Evolutionary conservation across 2,888 invertebrate species (phyloP).

Genomic region (Lithophane ornitopus): DNA sequence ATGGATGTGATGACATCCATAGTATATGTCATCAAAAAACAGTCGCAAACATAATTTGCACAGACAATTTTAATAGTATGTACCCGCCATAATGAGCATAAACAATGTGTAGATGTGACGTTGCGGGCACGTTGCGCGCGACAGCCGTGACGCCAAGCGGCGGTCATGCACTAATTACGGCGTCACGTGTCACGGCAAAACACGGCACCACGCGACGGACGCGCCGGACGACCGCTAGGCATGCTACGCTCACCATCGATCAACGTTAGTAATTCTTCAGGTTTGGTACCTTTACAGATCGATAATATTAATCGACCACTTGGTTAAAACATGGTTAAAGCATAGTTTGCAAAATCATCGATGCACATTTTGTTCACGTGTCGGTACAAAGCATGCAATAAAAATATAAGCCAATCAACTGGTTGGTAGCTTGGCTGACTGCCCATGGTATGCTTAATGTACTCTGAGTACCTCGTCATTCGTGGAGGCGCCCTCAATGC

Average conservation of each 20-base stretch:
- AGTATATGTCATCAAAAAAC: conserved; percentile 23
- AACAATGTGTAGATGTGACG: conserved; percentile 63
- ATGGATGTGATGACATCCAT: no score
- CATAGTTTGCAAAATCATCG: not conserved
- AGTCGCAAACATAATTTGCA: conserved; percentile 13
- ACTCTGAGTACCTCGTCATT: not conserved
- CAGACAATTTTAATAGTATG: conserved; percentile 47
- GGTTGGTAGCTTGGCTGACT: not conserved
- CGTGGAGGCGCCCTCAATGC: not conserved
- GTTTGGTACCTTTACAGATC: not conserved
- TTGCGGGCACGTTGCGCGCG: conserved; percentile 62
- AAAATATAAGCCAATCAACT: not conserved
- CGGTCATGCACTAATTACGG: conserved; percentile 88
- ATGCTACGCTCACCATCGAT: conserved; percentile 54
- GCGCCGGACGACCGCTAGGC: conserved; percentile 53
- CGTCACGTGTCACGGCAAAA: conserved; percentile 87
- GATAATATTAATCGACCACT: not conserved
- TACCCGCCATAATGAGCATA: conserved; percentile 56
- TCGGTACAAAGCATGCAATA: not conserved
- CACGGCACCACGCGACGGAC: conserved; percentile 71
- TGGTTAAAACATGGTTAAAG: not conserved
- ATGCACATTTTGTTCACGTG: not conserved
- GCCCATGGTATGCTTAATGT: not conserved
- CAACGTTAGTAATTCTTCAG: conserved; percentile 19
- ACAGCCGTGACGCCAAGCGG: conserved; percentile 68